Percentiles rank a stretch among this genome's conserved stretches.
Evolutionary conservation across 2,113 vertebrate species (phyloP).

Genomic region (Sus scrofa): T2T-Sscrofa CM000814.6:108657501-108658000

Average conservation of each 20-base stretch:
- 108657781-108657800: neutral
- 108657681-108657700: neutral
- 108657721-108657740: neutral
- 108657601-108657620: neutral
- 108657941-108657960: neutral
- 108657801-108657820: conserved; percentile 6
- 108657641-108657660: neutral
- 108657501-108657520: neutral
- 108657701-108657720: conserved; percentile 12
- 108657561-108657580: neutral
- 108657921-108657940: neutral
- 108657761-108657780: neutral
- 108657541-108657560: neutral
- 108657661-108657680: conserved; percentile 18
- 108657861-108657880: conserved; percentile 22
- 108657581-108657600: neutral
- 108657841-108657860: conserved; percentile 16
- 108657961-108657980: neutral
- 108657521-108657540: neutral
- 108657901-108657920: neutral
- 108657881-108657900: conserved; percentile 19
- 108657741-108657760: conserved; percentile 33
- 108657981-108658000: neutral
- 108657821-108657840: conserved; percentile 18
- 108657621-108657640: neutral